phyloP scores from a whole-genome alignment of 2,113 vertebrate genomes.

The Pogona vitticeps region DNA sequence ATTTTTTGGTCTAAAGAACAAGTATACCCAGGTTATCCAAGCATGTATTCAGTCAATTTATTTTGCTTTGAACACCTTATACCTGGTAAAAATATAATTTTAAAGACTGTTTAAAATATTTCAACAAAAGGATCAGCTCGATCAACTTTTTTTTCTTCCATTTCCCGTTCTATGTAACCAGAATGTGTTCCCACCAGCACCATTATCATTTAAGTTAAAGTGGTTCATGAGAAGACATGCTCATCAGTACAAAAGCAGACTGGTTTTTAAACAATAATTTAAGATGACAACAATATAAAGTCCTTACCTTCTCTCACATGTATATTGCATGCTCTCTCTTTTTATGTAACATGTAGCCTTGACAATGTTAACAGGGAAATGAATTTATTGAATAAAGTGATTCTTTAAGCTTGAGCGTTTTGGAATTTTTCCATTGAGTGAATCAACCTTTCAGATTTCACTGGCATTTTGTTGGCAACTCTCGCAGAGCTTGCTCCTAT shows the following conservation, averaged over 20 bases:
- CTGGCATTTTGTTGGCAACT: conserved; percentile 80
- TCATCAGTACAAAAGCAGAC: conserved; percentile 45
- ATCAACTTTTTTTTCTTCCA: too few relatives aligned
- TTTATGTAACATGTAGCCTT: conserved; percentile 68
- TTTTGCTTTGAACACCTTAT: too few relatives aligned
- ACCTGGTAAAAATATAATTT: too few relatives aligned
- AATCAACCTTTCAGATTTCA: conserved; percentile 76
- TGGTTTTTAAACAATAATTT: conserved; percentile 66
- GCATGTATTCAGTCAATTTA: too few relatives aligned
- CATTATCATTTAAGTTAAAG: too few relatives aligned
- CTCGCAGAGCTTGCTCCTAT: conserved; percentile 62
- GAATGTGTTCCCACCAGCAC: too few relatives aligned
- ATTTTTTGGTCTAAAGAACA: too few relatives aligned
- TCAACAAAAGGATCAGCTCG: too few relatives aligned
- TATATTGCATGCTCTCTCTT: conserved; percentile 69
- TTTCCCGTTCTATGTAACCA: too few relatives aligned
- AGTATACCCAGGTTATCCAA: too few relatives aligned
- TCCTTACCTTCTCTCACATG: conserved; percentile 56
- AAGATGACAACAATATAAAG: conserved; percentile 56
- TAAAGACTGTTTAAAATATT: too few relatives aligned
- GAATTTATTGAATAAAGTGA: conserved; percentile 79
- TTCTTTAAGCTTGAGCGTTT: conserved; percentile 76
- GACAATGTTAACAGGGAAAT: conserved; percentile 79
- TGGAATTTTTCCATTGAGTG: conserved; percentile 76
- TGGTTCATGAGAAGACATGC: too few relatives aligned